phyloP scores from a whole-genome alignment of 2,888 invertebrate genomes.

The Cacoxenus indagator region DNA sequence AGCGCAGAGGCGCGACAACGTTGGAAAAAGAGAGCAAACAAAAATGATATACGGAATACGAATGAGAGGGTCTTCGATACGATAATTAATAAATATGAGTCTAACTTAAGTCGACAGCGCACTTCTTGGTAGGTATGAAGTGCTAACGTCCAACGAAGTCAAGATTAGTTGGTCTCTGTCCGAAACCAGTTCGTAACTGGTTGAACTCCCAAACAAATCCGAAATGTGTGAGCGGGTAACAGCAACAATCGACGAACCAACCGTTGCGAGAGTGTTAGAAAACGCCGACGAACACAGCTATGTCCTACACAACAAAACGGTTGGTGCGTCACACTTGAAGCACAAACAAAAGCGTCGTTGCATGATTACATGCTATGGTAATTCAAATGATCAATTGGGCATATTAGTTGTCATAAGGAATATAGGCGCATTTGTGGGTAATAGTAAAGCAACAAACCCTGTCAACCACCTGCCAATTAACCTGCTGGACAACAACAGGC shows the following conservation, averaged over 20 bases:
- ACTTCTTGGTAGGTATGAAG: background rate
- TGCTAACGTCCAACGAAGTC: slow-evolving; percentile 41
- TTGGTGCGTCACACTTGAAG: slow-evolving; percentile 13
- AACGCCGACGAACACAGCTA: background rate
- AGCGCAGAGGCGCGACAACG: background rate
- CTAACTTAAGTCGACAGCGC: slow-evolving; percentile 30
- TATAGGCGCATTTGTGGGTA: background rate
- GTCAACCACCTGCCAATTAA: no score
- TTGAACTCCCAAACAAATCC: slow-evolving; percentile 49
- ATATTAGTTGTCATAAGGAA: background rate
- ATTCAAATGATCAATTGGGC: slow-evolving; percentile 50
- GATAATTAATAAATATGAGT: slow-evolving; percentile 58
- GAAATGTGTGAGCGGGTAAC: slow-evolving; percentile 21
- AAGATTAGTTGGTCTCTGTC: slow-evolving; percentile 16
- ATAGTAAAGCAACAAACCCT: no score
- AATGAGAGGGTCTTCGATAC: slow-evolving; percentile 52
- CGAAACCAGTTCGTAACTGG: slow-evolving; percentile 37
- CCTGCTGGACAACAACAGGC: no score
- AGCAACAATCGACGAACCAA: slow-evolving; percentile 20
- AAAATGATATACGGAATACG: slow-evolving; percentile 28
- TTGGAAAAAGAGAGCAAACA: slow-evolving; percentile 1
- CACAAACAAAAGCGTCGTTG: slow-evolving; percentile 36
- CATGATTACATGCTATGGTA: slow-evolving; percentile 13
- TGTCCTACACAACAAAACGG: background rate
- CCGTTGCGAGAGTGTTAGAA: background rate